Percentiles rank a stretch among this genome's conserved stretches.
phyloP scores from a whole-genome alignment of 2,888 invertebrate species.

The Malachius bipustulatus region DNA sequence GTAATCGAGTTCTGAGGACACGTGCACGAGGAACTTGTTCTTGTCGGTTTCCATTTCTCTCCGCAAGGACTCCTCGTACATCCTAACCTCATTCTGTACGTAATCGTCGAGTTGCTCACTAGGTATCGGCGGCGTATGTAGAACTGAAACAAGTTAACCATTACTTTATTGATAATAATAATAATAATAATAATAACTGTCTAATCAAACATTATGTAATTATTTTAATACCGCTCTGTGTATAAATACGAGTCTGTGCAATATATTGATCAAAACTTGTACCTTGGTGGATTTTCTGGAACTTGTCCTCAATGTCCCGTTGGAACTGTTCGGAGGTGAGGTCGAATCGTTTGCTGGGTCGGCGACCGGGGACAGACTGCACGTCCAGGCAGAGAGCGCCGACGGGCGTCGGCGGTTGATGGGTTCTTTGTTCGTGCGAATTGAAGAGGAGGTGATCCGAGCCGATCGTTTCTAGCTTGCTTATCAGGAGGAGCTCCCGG shows the following conservation, averaged over 20 bases:
- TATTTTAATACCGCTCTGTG: no score
- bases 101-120: no score
- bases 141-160: no score
- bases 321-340: not conserved
- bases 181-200: no score
- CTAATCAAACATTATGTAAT: no score
- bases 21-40: conserved; percentile 46
- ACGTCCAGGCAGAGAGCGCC: conserved; percentile 38
- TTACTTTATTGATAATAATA: no score
- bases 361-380: conserved; percentile 30
- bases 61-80: conserved; percentile 23
- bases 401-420: conserved; percentile 23
- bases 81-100: conserved; percentile 22
- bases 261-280: no score
- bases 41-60: conserved; percentile 31
- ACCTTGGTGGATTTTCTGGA: not conserved
- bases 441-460: not conserved
- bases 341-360: not conserved
- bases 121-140: no score
- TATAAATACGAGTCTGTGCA: conserved; percentile 1
- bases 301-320: not conserved
- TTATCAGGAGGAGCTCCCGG: conserved; percentile 43
- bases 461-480: conserved; percentile 37
- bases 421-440: not conserved
- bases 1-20: conserved; percentile 46